Evolutionary conservation across 2,888 invertebrate genomes (phyloP).

Genomic region (Platycheirus albimanus): DNA sequence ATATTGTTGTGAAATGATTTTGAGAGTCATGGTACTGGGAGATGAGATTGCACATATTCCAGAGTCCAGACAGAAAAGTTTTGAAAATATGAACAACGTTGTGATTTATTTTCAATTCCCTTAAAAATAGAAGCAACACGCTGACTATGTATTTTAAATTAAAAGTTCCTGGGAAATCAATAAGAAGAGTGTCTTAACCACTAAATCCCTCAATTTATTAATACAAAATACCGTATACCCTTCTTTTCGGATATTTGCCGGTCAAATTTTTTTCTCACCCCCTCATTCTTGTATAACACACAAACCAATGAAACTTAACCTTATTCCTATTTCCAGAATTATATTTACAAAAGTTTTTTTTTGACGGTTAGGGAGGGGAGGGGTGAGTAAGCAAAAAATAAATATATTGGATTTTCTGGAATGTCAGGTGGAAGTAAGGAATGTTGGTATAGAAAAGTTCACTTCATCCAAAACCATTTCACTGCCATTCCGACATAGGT

Average conservation of each 20-base stretch:
- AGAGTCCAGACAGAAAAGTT: not conserved
- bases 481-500: slow-evolving; percentile 31
- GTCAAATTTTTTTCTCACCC: not conserved
- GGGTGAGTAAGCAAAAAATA: slow-evolving; percentile 16
- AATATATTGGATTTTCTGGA: slow-evolving; percentile 63
- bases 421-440: slow-evolving; percentile 60
- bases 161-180: too few species aligned
- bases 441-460: slow-evolving; percentile 8
- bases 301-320: slow-evolving; percentile 1
- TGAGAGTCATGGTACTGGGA: slow-evolving; percentile 8
- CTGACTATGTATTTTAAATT: too few species aligned
- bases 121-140: too few species aligned
- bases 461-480: slow-evolving; percentile 40
- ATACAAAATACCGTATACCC: not conserved
- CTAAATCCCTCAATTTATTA: slow-evolving; percentile 10
- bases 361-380: not conserved
- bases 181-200: not conserved
- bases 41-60: not conserved
- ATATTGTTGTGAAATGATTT: not conserved
- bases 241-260: not conserved
- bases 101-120: too few species aligned
- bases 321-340: slow-evolving; percentile 13
- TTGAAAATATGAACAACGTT: not conserved
- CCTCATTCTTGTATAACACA: not conserved
- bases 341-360: slow-evolving; percentile 17